Base-by-base conservation (phyloP, 2,113 vertebrate species). In the Periophthalmodon schlosseri region DNA sequence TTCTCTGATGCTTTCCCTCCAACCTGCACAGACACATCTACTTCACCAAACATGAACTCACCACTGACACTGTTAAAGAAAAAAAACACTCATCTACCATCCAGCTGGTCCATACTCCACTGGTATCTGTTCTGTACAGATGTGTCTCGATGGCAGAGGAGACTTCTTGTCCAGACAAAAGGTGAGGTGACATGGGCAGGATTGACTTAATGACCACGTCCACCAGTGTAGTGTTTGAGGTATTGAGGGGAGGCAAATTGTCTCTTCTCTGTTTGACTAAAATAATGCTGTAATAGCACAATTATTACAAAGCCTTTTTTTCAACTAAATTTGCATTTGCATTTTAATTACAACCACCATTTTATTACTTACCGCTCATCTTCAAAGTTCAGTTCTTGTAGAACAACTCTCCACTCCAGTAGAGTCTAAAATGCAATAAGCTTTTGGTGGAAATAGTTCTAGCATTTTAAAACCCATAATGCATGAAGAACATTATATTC, bases 51-150 rank as follows among this genome's bases (percentile, higher is more conserved):
- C 18, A 65, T n/a, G 4, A 36, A n/a, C 33, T 44, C 3, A 18
- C 9, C 7, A 11, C 9, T 39, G 18, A 44, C 60, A 7, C 2
- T 1, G 14, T n/a, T 65, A 8, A 39, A 13, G 16, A 12, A 12
- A 65, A 63, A 61, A 2, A 49, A 44, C 15, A 8, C 0, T 24
- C 10, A 24, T 67, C 4, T 68, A 68, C 94, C 10, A 75, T 93
- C 94, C 92, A 94, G 71, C 89, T 91, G 4, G 86, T 79, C 93
- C 93, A 93, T n/a, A 77, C 10, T 1, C 34, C 63, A 21, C 86
- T 68, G 6, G 64, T 63, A 11, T 72, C 71, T 33, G 50, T 18
- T 4, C 6, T 85, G 70, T 89, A 86, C 75, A 94, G 69, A 23
- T 33, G 70, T 2, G 54, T 82, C 79, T 88, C 87, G 36, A 94